Evolutionary conservation across 2,113 vertebrate genomes (phyloP), one percentile per base, ranked within the genome.

Genomic region (Caretta caretta): DNA sequence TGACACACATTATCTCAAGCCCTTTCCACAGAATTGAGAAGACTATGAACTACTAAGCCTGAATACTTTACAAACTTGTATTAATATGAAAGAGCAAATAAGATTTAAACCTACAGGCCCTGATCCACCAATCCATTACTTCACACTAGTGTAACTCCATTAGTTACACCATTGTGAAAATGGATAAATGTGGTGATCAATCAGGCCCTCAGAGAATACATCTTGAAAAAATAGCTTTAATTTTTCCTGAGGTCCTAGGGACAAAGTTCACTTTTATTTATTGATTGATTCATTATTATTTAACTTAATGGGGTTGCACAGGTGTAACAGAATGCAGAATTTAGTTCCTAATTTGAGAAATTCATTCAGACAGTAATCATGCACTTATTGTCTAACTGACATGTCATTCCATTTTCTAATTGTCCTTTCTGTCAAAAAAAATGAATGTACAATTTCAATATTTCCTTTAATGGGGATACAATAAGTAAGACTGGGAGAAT

Each of bases 11-110:
- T 54, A 87, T 27, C 50, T 57, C 1, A 6, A 90, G 78, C 7
- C 83, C 35, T 85, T 85, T n/a, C 46, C 10, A 5, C 46, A 59
- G 82, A 95, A 87, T 25, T 94, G 72, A 16, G 49, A 89, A 46
- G 1, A 82, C 24, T 80, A 69, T 93, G 56, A 94, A 75, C 50
- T 48, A 19, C 17, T 38, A 84, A 88, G 12, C 29, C n/a, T 5
- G 35, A 69, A 69, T 69, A 69, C 12, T 86, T 78, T 79, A 79
- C 51, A 86, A 93, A 94, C 12, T 83, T 94, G 20, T 83, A 22
- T 10, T 80, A 93, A 27, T 42, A 17, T 12, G 20, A 56, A 84
- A 96, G 86, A 80, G 88, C 57, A 35, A 3, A 0, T 4, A 83
- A 86, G 3, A 88, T 48, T 82, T 86, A 92, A 83, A 46, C 31